A percentile compares a stretch with the other conserved stretches of the same genome.
Conservation (phyloP, 2,888 invertebrate genomes). For the Cosmopolites sordidus region DNA sequence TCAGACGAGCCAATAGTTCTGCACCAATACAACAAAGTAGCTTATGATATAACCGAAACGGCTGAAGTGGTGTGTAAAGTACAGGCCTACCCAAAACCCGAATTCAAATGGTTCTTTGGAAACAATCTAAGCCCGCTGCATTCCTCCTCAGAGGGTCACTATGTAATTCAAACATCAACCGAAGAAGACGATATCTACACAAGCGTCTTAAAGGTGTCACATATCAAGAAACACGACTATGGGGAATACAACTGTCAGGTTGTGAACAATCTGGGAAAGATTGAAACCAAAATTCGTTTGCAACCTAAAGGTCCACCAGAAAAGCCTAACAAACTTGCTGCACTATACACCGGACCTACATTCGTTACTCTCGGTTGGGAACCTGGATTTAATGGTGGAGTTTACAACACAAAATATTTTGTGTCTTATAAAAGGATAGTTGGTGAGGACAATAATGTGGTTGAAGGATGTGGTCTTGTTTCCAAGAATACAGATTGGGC, state of each 20-base stretch:
- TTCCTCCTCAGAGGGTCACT: constrained; percentile 79
- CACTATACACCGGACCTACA: constrained; percentile 71
- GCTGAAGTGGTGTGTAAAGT: constrained; percentile 86
- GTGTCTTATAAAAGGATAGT: constrained; percentile 73
- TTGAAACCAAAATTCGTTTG: constrained; percentile 69
- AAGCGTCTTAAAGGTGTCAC: constrained; percentile 68
- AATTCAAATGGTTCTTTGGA: constrained; percentile 87
- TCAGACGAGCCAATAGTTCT: constrained; percentile 81
- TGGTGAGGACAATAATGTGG: constrained; percentile 57
- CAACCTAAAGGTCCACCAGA: constrained; percentile 88
- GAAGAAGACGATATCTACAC: constrained; percentile 84
- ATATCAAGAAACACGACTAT: constrained; percentile 77
- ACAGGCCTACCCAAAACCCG: constrained; percentile 87
- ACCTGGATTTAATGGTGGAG: constrained; percentile 86
- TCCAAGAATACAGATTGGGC: constrained; percentile 66
- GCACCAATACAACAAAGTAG: constrained; percentile 82
- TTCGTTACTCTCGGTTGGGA: constrained; percentile 81
- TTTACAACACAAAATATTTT: constrained; percentile 81
- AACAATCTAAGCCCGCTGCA: constrained; percentile 69
- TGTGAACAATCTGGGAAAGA: constrained; percentile 75
- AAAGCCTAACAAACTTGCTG: constrained; percentile 67
- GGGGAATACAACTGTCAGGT: constrained; percentile 83
- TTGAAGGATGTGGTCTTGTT: constrained; percentile 59
- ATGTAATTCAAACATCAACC: constrained; percentile 75
- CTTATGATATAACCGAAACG: constrained; percentile 77